Percentiles rank a stretch among this genome's conserved stretches.
Conservation (phyloP, 2,113 vertebrate species). For the Charadrius vociferus region DNA sequence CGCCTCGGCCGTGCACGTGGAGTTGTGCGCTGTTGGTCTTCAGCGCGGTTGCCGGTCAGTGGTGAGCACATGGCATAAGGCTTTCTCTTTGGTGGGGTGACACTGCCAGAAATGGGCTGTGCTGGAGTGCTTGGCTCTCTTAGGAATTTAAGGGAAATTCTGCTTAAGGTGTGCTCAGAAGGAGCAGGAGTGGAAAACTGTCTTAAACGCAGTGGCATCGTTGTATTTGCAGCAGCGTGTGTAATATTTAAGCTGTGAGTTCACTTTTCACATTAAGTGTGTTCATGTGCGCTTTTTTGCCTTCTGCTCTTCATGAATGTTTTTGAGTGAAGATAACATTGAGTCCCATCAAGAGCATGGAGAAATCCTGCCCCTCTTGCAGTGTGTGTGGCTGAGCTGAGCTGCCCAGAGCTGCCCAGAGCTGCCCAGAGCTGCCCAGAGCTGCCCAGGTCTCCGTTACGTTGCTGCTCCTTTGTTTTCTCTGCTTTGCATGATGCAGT, state of each 20-base stretch:
- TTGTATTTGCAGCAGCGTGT: background rate
- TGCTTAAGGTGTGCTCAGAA: background rate
- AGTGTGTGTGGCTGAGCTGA: background rate
- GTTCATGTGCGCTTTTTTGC: background rate
- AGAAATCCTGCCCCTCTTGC: background rate
- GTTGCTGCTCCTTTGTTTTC: background rate
- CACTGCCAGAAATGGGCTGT: background rate
- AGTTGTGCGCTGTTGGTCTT: background rate
- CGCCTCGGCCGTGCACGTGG: background rate
- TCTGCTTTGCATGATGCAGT: background rate
- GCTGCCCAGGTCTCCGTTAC: background rate
- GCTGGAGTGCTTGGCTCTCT: background rate
- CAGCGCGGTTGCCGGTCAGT: accelerated
- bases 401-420: background rate
- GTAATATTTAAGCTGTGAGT: background rate
- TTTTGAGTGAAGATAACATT: background rate
- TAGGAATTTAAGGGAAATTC: background rate
- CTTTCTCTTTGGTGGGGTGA: background rate
- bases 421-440: background rate
- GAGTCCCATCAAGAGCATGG: background rate
- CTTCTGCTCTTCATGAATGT: background rate
- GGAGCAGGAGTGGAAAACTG: background rate
- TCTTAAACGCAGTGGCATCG: background rate
- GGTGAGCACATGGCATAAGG: background rate
- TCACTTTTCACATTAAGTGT: background rate